A percentile compares a stretch with the other conserved stretches of the same genome.
Conservation (phyloP, 1,140 invertebrate species). For the Hestina assimilis region DNA sequence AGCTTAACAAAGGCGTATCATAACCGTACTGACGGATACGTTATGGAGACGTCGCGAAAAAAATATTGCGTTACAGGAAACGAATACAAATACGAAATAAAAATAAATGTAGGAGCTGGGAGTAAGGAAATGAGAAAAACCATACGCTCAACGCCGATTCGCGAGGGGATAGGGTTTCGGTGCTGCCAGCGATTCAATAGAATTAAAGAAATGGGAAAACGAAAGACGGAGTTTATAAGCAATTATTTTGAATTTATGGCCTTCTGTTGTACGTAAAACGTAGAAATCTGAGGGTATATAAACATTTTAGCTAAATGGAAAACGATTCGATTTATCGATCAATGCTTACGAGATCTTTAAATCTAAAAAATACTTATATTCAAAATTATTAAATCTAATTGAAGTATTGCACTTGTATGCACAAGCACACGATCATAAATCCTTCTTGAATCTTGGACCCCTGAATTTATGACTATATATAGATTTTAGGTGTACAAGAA, state of each 20-base stretch:
- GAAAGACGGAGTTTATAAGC: slow-evolving; percentile 26
- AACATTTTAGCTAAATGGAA: background rate
- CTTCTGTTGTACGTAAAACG: background rate
- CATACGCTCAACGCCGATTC: slow-evolving; percentile 60
- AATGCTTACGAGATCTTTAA: background rate
- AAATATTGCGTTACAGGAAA: slow-evolving; percentile 66
- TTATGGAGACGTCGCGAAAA: slow-evolving; percentile 57
- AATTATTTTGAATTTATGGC: slow-evolving; percentile 21
- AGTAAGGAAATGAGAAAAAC: slow-evolving; percentile 76
- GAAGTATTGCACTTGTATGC: too few relatives aligned
- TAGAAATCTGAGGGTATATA: background rate
- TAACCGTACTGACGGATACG: slow-evolving; percentile 38
- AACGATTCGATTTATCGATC: background rate
- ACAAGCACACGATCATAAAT: too few relatives aligned
- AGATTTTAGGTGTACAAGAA: slow-evolving; percentile 16
- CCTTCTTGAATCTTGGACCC: too few relatives aligned
- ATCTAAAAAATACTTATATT: background rate
- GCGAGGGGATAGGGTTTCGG: slow-evolving; percentile 40
- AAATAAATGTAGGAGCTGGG: slow-evolving; percentile 65
- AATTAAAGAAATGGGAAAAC: slow-evolving; percentile 30
- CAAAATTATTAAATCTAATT: too few relatives aligned
- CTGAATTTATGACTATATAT: slow-evolving; percentile 1
- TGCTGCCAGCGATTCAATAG: slow-evolving; percentile 22
- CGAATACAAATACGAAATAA: slow-evolving; percentile 72
- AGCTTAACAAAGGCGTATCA: slow-evolving; percentile 36